Percentiles rank a stretch among this genome's conserved stretches.
phyloP scores from a whole-genome alignment of 1,140 invertebrate species.

The Heliconius eleuchia region DNA sequence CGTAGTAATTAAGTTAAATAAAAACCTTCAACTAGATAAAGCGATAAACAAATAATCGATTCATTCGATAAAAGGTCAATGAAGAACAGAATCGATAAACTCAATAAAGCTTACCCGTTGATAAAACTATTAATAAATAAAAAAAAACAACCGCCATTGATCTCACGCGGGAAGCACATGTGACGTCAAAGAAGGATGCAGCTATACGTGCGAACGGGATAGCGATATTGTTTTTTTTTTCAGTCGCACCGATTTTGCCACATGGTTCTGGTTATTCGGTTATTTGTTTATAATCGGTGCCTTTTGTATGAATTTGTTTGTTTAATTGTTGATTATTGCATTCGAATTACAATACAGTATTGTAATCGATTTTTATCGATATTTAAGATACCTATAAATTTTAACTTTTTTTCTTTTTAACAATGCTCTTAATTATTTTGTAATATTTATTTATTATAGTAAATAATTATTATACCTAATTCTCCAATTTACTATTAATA shows the following conservation, averaged over 20 bases:
- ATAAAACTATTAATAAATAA: slow-evolving; percentile 55
- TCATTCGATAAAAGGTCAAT: slow-evolving; percentile 30
- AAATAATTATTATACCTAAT: too few relatives aligned
- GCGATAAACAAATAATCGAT: slow-evolving; percentile 20
- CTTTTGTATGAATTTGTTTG: slow-evolving; percentile 34
- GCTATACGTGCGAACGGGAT: slow-evolving; percentile 44
- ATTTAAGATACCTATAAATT: not conserved
- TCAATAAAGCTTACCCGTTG: slow-evolving; percentile 52
- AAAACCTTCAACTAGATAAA: slow-evolving; percentile 4
- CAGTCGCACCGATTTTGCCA: slow-evolving; percentile 57
- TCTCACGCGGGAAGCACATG: slow-evolving; percentile 63
- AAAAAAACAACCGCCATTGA: slow-evolving; percentile 65
- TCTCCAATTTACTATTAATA: too few relatives aligned
- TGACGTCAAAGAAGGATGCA: slow-evolving; percentile 46
- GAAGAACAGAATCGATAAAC: slow-evolving; percentile 36
- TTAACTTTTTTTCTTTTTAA: not conserved
- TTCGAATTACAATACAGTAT: not conserved
- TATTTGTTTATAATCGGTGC: slow-evolving; percentile 40
- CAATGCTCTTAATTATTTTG: not conserved
- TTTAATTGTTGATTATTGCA: slow-evolving; percentile 18
- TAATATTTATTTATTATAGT: not conserved
- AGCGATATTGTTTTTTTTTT: slow-evolving; percentile 51
- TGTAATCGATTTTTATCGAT: not conserved
- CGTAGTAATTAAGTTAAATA: not conserved
- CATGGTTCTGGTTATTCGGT: slow-evolving; percentile 42